Conservation (phyloP, 2,888 invertebrate genomes). For the Eudasyphora cyanicolor region DNA sequence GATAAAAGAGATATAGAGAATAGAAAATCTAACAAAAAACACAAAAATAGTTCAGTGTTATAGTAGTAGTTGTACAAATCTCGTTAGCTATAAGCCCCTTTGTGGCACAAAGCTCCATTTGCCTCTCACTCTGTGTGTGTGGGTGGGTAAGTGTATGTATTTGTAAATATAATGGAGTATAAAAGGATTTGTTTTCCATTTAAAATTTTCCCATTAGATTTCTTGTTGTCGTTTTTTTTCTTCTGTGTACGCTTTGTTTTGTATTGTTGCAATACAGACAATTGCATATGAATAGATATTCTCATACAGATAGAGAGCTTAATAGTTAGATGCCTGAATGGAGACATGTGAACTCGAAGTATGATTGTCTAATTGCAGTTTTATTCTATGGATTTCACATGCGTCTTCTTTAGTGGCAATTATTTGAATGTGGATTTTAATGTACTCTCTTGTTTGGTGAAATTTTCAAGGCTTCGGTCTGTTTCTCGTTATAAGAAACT, state of each 20-base stretch:
- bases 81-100: conserved; percentile 26
- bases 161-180: conserved; percentile 1
- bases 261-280: conserved; percentile 7
- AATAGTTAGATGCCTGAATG: not conserved
- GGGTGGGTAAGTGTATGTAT: not conserved
- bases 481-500: too few relatives aligned
- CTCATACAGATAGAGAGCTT: not conserved
- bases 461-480: conserved; percentile 1
- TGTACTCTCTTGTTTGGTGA: not conserved
- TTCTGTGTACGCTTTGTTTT: not conserved
- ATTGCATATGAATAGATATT: not conserved
- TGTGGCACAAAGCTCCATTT: not conserved
- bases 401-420: not conserved
- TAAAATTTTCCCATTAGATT: conserved; percentile 38
- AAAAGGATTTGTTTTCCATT: conserved; percentile 51
- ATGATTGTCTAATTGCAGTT: not conserved
- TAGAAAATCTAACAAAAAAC: conserved; percentile 23
- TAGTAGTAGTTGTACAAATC: conserved; percentile 49
- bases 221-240: not conserved
- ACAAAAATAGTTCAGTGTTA: conserved; percentile 54
- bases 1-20: not conserved
- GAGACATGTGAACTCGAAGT: not conserved
- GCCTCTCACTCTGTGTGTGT: not conserved
- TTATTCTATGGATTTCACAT: not conserved
- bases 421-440: not conserved